Conservation (phyloP, 2,888 invertebrate species). For the Plagiodera versicolora region DNA sequence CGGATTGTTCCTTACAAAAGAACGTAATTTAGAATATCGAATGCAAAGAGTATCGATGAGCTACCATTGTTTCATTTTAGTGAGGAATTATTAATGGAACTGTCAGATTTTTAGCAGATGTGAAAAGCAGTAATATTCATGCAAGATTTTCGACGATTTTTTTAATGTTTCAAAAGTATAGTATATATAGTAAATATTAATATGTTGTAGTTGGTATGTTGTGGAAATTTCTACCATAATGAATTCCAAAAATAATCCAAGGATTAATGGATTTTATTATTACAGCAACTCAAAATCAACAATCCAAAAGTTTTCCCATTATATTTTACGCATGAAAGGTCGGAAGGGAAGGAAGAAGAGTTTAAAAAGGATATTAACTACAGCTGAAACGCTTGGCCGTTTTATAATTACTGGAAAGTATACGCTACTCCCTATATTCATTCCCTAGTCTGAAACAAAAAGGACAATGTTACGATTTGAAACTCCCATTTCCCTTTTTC, state of each 20-base stretch:
- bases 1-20: no score
- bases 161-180: no score
- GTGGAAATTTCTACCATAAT: no score
- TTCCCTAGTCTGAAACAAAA: neutral
- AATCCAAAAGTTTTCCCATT: slow-evolving; percentile 12
- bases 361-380: slow-evolving; percentile 1
- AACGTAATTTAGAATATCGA: no score
- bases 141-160: no score
- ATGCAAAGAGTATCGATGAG: no score
- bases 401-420: slow-evolving; percentile 3
- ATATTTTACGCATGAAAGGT: slow-evolving; percentile 6
- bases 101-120: no score
- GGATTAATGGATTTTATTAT: slow-evolving; percentile 2
- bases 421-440: neutral
- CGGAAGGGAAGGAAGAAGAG: neutral
- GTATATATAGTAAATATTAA: no score
- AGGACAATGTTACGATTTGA: neutral
- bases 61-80: no score
- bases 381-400: neutral
- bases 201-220: no score
- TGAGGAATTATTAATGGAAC: no score
- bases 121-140: no score
- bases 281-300: neutral
- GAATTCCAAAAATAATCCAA: neutral
- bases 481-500: neutral